Evolutionary conservation across 30 jellyfish, hydroid and myxozoan genomes (phyloP).

Genomic region (Hydra vulgaris): DNA sequence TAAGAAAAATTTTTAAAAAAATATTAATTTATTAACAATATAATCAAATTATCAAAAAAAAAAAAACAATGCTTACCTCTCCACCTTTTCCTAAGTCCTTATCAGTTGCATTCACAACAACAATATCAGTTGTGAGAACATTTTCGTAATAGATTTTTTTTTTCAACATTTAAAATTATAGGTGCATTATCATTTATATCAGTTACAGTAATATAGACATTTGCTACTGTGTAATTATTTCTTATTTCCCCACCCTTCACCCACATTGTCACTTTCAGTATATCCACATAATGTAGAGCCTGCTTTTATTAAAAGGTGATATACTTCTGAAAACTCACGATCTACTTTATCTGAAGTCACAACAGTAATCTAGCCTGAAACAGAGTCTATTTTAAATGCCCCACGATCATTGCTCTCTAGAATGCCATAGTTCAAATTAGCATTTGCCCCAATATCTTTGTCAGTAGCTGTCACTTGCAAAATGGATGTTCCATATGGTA

Average conservation of each 20-base stretch:
- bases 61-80: no score
- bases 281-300: constrained; percentile 59
- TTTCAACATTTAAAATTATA: background rate
- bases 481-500: constrained; percentile 47
- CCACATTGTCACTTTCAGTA: constrained; percentile 44
- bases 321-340: constrained; percentile 31
- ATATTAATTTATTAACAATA: no score
- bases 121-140: background rate
- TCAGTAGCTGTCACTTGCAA: constrained; percentile 72
- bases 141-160: constrained; percentile 2
- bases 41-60: no score
- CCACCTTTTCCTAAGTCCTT: constrained; percentile 54
- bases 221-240: constrained; percentile 30
- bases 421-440: constrained; percentile 56
- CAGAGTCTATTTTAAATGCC: constrained; percentile 45
- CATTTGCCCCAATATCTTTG: constrained; percentile 60
- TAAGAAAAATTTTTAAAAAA: no score
- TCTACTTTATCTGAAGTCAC: constrained; percentile 33
- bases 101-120: constrained; percentile 42
- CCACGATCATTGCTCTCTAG: constrained; percentile 73
- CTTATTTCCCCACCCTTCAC: constrained; percentile 47
- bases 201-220: constrained; percentile 37
- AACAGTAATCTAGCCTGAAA: constrained; percentile 42
- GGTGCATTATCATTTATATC: constrained; percentile 62
- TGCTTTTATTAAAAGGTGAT: constrained; percentile 48